Base-by-base conservation (phyloP, 2,888 invertebrate genomes). In the Brenthis daphne region DNA sequence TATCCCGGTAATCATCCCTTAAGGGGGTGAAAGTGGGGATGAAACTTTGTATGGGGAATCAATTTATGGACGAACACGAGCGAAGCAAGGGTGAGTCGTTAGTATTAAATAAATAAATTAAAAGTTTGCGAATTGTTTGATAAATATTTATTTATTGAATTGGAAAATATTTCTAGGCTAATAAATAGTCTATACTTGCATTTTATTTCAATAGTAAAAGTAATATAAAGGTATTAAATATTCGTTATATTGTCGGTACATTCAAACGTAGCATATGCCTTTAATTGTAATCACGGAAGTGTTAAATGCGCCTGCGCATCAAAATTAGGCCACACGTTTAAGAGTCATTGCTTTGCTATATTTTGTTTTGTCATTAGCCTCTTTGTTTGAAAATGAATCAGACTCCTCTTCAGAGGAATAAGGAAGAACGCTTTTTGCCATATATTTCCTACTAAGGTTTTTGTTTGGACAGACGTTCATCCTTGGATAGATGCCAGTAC, bases 331-430 rank as follows among this genome's bases (percentile, higher is more conserved):
- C 74, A 67, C 68, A 72, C 68, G 79, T 78, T 76, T 75, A 77
- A 76, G 64, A 58, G 57, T 79, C 77, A 77, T 74, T 75, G 78
- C 77, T 82, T 82, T 85, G 78, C 80, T 82, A 80, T 82, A 81
- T 80, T 81, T 85, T 77, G 77, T 88, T 86, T 88, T 86, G 84
- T 83, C 77, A 70, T 69, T 72, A 74, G 76, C 76, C 76, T 80
- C 88, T 88, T 88, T 88, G 88, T 88, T 75, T 74, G 74, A 57
- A 64, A 64, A 73, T 87, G 86, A 85, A 73, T 86, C 85, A 85
- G 75, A 72, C 75, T 48, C 47, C 57, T 72, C 65, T 80, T 81
- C 20, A 82, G 80, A 82, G 80, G 76, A 83, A 84, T 80, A 75
- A 85, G 86, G 87, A 88, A 88, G 79, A 73, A 76, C 29, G 77